These are phyloP conservation scores for Acomys russatus DNA, from an alignment of 2,797 vertebrate genomes.

Conservation along the genomic window DNA sequence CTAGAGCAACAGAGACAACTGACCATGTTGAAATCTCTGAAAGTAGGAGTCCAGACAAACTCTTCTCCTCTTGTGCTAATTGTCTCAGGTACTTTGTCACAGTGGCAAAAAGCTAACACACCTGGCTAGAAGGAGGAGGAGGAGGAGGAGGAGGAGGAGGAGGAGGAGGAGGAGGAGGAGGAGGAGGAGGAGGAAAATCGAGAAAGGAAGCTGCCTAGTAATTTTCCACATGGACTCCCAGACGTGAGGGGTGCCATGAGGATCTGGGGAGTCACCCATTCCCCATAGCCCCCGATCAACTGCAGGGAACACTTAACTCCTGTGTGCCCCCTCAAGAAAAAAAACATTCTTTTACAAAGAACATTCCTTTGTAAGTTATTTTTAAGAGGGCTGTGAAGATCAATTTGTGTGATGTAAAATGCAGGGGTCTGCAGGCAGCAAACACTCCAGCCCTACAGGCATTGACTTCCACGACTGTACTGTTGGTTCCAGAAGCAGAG, in stretches of 20 bases:
- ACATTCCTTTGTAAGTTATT: background rate
- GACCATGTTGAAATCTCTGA: background rate
- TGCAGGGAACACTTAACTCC: background rate
- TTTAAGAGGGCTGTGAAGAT: slow-evolving; percentile 1
- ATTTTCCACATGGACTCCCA: background rate
- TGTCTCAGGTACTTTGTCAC: background rate
- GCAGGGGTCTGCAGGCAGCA: background rate
- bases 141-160: too few relatives aligned
- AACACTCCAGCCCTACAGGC: background rate
- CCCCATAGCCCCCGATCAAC: background rate
- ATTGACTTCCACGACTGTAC: background rate
- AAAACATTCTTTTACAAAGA: background rate
- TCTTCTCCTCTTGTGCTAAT: background rate
- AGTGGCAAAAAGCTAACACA: background rate
- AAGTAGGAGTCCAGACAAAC: background rate
- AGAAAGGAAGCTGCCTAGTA: background rate
- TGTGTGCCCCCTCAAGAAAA: background rate
- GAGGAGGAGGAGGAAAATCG: too few relatives aligned
- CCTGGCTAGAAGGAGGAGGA: too few relatives aligned
- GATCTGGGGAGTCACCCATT: background rate
- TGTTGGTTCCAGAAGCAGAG: background rate
- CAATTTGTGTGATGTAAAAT: background rate
- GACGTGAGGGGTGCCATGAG: background rate
- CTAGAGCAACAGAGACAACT: background rate
- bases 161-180: too few relatives aligned